Percentiles rank a stretch among this genome's conserved stretches.
phyloP scores from a whole-genome alignment of 2,113 vertebrate genomes.

The Laterallus jamaicensis region DNA sequence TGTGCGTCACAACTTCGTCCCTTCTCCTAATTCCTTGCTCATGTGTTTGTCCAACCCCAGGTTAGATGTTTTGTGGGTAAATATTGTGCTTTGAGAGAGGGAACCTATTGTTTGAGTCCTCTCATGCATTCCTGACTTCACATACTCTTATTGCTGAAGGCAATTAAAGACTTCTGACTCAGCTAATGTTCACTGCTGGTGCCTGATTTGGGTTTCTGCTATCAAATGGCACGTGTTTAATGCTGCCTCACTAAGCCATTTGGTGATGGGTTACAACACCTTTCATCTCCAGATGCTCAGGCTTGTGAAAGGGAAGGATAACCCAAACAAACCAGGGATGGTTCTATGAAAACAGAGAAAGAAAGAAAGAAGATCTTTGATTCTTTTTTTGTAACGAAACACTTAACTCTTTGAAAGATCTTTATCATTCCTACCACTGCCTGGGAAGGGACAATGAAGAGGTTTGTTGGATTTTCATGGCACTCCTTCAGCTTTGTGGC shows the following conservation, averaged over 20 bases:
- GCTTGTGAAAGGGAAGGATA: neutral
- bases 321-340: neutral
- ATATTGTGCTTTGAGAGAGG: neutral
- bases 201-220: neutral
- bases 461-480: neutral
- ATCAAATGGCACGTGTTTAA: neutral
- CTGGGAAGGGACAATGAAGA: neutral
- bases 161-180: neutral
- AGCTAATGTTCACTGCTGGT: neutral
- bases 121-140: neutral
- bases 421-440: neutral
- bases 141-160: neutral
- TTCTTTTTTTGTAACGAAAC: neutral
- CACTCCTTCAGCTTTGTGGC: neutral
- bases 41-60: neutral
- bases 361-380: neutral
- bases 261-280: neutral
- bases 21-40: neutral
- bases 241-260: neutral
- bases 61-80: neutral
- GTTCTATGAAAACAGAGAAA: neutral
- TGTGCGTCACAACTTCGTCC: slow-evolving; percentile 34
- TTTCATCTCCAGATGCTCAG: neutral
- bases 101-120: neutral
- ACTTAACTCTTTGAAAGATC: neutral